A percentile compares a stretch with the other conserved stretches of the same genome.
These are phyloP conservation scores for Centroberyx gerrardi DNA, from an alignment of 2,797 vertebrate species.

Conservation along the genomic window DNA sequence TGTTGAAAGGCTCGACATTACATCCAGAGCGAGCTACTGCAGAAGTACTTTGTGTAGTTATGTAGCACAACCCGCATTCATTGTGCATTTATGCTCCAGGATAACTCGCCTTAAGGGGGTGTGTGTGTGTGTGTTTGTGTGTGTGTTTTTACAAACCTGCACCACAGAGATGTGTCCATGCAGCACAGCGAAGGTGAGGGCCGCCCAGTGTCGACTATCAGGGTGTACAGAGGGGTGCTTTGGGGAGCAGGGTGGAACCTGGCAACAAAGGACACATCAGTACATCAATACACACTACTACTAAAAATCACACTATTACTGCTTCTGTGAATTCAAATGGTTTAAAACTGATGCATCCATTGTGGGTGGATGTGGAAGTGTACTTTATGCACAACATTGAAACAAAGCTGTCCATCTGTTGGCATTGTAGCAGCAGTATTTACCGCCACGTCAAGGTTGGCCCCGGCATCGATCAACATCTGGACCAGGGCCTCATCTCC, in stretches of 20 bases:
- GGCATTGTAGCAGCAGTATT: conserved; percentile 55
- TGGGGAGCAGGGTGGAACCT: conserved; percentile 92
- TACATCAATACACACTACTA: too few species aligned
- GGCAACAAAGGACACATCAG: conserved; percentile 36
- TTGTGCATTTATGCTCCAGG: neutral
- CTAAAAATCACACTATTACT: neutral
- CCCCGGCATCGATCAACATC: conserved; percentile 98
- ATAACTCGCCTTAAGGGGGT: neutral
- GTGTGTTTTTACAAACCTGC: conserved; percentile 87
- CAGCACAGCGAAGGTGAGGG: conserved; percentile 94
- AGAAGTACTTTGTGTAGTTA: neutral
- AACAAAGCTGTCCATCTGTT: conserved; percentile 23
- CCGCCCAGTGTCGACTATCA: conserved; percentile 96
- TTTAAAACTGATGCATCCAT: neutral
- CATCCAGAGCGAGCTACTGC: neutral
- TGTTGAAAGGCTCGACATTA: conserved; percentile 28
- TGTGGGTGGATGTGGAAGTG: neutral
- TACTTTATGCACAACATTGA: neutral
- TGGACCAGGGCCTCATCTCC: conserved; percentile 99
- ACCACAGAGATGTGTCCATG: conserved; percentile 98
- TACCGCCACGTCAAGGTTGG: conserved; percentile 94
- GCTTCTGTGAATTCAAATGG: neutral
- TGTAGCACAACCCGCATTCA: conserved; percentile 1
- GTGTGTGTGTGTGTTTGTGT: neutral
- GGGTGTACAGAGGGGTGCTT: conserved; percentile 94